These are phyloP conservation scores for Amiota mariae DNA, from an alignment of 2,888 invertebrate species.

Conservation along the genomic window DNA sequence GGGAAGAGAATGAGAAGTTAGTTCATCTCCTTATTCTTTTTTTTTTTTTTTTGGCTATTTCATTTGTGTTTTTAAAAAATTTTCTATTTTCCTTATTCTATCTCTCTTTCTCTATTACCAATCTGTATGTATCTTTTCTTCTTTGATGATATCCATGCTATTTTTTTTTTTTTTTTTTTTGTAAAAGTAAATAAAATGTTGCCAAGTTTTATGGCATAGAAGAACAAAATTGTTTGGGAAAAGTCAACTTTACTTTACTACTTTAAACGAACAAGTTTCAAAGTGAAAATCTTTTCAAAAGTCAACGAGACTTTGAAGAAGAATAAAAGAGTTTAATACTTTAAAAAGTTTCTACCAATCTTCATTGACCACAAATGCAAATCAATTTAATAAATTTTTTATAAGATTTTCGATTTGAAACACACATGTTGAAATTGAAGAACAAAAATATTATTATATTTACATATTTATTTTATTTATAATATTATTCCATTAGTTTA, in stretches of 20 bases:
- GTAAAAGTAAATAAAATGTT: conserved; percentile 6
- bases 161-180: background rate
- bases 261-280: conserved; percentile 10
- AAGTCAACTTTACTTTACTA: conserved; percentile 6
- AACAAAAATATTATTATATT: no score
- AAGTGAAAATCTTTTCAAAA: conserved; percentile 1
- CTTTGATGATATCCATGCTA: no score
- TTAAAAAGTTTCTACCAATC: background rate
- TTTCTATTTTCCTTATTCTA: background rate
- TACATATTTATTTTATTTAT: no score
- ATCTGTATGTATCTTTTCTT: background rate
- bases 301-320: background rate
- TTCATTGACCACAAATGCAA: no score
- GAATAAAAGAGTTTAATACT: background rate
- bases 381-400: no score
- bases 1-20: conserved; percentile 8
- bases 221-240: background rate
- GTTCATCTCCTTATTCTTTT: conserved; percentile 5
- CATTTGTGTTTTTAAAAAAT: conserved; percentile 9
- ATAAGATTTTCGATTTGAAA: no score
- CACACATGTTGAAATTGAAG: no score
- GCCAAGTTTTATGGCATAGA: background rate
- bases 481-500: no score
- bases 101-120: background rate
- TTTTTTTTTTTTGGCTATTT: background rate